Evolutionary conservation across 2,888 invertebrate species (phyloP).

Genomic region (Laspeyria flexula): DNA sequence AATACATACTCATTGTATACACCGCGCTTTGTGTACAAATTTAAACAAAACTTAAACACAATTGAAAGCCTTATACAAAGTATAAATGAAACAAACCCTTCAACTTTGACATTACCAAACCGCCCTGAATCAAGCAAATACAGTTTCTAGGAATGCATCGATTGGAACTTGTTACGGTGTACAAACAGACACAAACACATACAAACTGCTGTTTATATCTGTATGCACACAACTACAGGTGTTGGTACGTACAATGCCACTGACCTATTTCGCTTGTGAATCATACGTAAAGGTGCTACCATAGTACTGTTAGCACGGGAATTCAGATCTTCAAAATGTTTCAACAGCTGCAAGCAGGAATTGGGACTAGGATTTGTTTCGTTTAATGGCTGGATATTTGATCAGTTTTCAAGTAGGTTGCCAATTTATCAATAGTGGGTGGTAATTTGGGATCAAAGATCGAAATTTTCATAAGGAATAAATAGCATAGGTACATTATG

Average conservation of each 20-base stretch:
- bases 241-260: conserved; percentile 32
- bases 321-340: neutral
- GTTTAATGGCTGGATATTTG: too few relatives aligned
- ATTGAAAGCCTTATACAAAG: too few relatives aligned
- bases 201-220: conserved; percentile 3
- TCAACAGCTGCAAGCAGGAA: neutral
- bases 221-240: conserved; percentile 5
- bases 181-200: conserved; percentile 40
- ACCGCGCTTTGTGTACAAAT: too few relatives aligned
- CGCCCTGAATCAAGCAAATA: conserved; percentile 10
- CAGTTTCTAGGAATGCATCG: conserved; percentile 30
- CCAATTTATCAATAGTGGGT: too few relatives aligned
- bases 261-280: conserved; percentile 52
- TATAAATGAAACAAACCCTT: neutral
- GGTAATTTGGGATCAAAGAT: too few relatives aligned
- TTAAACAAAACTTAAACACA: too few relatives aligned
- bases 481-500: too few relatives aligned
- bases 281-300: conserved; percentile 34
- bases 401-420: too few relatives aligned
- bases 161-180: conserved; percentile 10
- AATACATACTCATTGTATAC: too few relatives aligned
- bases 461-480: too few relatives aligned
- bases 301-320: conserved; percentile 1
- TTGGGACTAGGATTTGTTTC: too few relatives aligned
- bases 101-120: neutral